phyloP scores from a whole-genome alignment of 2,113 vertebrate genomes.

The Periophthalmodon schlosseri region DNA sequence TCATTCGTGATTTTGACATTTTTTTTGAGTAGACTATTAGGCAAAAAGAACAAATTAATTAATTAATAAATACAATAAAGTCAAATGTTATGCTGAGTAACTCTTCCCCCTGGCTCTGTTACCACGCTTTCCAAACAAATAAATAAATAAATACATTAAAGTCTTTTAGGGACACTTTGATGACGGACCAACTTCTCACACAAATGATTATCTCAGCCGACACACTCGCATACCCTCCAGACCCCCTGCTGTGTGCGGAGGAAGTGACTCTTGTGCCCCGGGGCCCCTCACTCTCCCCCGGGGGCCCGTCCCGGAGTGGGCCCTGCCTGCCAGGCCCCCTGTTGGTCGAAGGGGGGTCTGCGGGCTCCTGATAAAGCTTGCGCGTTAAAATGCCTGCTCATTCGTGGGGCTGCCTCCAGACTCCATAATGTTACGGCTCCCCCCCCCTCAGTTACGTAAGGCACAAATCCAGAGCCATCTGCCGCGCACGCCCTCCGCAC shows the following conservation, averaged over 20 bases:
- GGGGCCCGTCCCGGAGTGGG: background rate
- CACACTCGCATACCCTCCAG: background rate
- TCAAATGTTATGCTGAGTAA: background rate
- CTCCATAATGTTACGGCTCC: background rate
- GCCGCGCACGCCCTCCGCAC: conserved; percentile 45
- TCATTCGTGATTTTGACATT: too few species aligned
- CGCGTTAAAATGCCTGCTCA: conserved; percentile 31
- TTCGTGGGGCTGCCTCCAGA: background rate
- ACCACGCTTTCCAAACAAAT: background rate
- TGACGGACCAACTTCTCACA: background rate
- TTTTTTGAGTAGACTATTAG: too few species aligned
- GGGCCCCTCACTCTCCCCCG: conserved; percentile 18
- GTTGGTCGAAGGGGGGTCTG: conserved; percentile 24
- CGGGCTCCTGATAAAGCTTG: conserved; percentile 35
- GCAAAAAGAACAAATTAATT: too few species aligned
- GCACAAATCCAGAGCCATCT: conserved; percentile 58
- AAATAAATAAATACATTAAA: background rate
- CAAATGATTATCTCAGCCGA: background rate
- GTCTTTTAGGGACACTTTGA: background rate
- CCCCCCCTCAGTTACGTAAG: conserved; percentile 38
- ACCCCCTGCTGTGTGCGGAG: background rate
- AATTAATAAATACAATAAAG: too few species aligned
- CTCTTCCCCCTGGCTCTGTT: background rate
- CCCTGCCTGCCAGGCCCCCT: background rate
- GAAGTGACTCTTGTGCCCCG: conserved; percentile 2